These are phyloP conservation scores for Halisarca cf. caerulea DNA, from an alignment of 37 sponge, comb jelly and placozoan genomes.

Conservation along the genomic window DNA sequence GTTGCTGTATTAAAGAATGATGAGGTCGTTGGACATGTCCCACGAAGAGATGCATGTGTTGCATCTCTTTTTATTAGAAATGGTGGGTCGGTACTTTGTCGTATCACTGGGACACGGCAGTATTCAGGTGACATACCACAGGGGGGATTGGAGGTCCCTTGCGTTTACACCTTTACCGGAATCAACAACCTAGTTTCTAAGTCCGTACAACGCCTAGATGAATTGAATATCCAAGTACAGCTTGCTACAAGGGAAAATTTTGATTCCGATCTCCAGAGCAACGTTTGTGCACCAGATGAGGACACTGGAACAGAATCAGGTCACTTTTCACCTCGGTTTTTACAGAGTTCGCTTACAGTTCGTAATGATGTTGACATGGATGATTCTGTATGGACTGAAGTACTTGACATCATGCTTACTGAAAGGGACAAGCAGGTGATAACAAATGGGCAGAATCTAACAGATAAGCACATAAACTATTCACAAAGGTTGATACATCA, in stretches of 20 bases:
- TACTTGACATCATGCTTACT: too few relatives aligned
- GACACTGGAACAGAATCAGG: too few relatives aligned
- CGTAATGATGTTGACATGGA: too few relatives aligned
- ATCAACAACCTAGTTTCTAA: neutral
- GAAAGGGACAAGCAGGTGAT: too few relatives aligned
- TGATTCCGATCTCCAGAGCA: neutral
- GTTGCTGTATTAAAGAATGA: slow-evolving; percentile 20
- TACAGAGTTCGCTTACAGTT: too few relatives aligned
- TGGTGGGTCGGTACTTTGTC: slow-evolving; percentile 14
- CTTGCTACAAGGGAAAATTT: neutral
- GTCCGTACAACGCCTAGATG: neutral
- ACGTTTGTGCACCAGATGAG: too few relatives aligned
- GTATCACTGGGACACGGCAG: slow-evolving; percentile 14
- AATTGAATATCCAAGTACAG: neutral
- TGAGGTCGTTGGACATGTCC: slow-evolving; percentile 33
- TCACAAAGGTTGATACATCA: too few relatives aligned
- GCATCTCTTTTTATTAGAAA: slow-evolving; percentile 33
- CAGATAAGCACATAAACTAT: too few relatives aligned
- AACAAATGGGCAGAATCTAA: too few relatives aligned
- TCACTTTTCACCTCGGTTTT: too few relatives aligned
- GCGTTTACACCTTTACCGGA: neutral
- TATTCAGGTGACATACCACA: slow-evolving; percentile 22
- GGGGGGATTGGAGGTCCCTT: slow-evolving; percentile 31
- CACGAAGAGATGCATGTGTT: slow-evolving; percentile 8
- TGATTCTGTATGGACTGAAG: too few relatives aligned